A percentile compares a stretch with the other conserved stretches of the same genome.
These are phyloP conservation scores for Drosophila bipectinata DNA, from an alignment of 1,140 invertebrate species.

Conservation along the genomic window DNA sequence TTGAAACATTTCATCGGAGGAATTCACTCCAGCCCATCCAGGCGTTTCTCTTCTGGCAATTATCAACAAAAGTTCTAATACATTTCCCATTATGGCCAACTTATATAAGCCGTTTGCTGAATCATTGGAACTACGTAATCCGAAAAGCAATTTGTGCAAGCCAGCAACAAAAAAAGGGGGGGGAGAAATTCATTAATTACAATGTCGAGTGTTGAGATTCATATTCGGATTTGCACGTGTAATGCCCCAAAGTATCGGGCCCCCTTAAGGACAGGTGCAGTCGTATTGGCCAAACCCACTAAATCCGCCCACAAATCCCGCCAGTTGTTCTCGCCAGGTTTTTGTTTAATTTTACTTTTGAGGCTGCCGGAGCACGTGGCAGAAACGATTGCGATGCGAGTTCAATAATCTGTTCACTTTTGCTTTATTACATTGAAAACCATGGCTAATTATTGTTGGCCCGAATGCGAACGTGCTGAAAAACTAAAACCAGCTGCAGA, in stretches of 20 bases:
- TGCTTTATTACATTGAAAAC: slow-evolving; percentile 70
- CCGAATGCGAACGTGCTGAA: slow-evolving; percentile 66
- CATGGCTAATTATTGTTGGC: slow-evolving; percentile 67
- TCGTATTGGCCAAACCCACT: slow-evolving; percentile 17
- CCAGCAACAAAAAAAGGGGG: slow-evolving; percentile 1
- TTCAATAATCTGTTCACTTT: slow-evolving; percentile 70
- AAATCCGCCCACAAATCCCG: slow-evolving; percentile 5
- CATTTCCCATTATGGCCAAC: not conserved
- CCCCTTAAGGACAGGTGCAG: slow-evolving; percentile 33
- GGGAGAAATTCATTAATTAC: slow-evolving; percentile 58
- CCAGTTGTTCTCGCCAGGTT: slow-evolving; percentile 6
- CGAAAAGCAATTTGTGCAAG: slow-evolving; percentile 28
- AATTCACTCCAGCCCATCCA: too few species aligned
- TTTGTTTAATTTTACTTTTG: slow-evolving; percentile 24
- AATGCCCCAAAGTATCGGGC: slow-evolving; percentile 20
- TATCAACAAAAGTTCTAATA: slow-evolving; percentile 18
- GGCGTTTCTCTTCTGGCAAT: slow-evolving; percentile 19
- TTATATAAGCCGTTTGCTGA: slow-evolving; percentile 45
- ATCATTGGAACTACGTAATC: slow-evolving; percentile 48
- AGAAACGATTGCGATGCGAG: slow-evolving; percentile 28
- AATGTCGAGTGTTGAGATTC: slow-evolving; percentile 37
- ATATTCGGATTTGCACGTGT: slow-evolving; percentile 61
- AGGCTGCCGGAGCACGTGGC: slow-evolving; percentile 25
- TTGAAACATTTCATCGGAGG: slow-evolving; percentile 1
- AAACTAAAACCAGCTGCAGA: slow-evolving; percentile 65